Conservation (phyloP, 2,888 invertebrate genomes). For the Pyrochroa serraticornis region DNA sequence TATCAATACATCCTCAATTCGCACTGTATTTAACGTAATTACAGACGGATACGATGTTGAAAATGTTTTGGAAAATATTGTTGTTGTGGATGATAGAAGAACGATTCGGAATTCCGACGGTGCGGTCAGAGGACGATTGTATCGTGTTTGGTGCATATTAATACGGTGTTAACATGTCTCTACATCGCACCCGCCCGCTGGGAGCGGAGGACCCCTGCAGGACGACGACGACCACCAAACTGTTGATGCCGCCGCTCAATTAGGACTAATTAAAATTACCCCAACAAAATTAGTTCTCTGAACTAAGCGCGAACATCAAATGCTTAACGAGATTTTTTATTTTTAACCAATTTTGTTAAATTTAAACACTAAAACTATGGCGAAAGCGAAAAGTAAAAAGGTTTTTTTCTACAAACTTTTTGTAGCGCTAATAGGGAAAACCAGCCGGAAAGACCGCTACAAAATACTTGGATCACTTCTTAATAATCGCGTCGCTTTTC, state of each 20-base stretch:
- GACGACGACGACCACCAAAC: constrained; percentile 35
- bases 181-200: constrained; percentile 50
- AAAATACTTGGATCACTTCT: too few relatives aligned
- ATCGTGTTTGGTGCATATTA: constrained; percentile 47
- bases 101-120: constrained; percentile 25
- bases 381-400: too few relatives aligned
- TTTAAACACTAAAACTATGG: too few relatives aligned
- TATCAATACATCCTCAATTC: constrained; percentile 17
- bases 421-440: too few relatives aligned
- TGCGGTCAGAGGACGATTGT: constrained; percentile 37
- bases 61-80: neutral
- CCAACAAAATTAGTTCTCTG: constrained; percentile 4
- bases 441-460: too few relatives aligned
- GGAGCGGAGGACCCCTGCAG: constrained; percentile 37
- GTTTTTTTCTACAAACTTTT: too few relatives aligned
- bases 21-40: constrained; percentile 13
- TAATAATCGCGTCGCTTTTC: too few relatives aligned
- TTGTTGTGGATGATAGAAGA: neutral
- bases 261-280: constrained; percentile 23
- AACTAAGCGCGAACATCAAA: neutral
- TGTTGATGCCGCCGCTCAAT: constrained; percentile 19
- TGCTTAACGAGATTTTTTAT: constrained; percentile 3
- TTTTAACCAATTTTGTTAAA: neutral
- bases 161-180: constrained; percentile 51
- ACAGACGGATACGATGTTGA: neutral